Base-by-base conservation (phyloP, 2,888 invertebrate genomes). In the Gandaritis pyraliata region DNA sequence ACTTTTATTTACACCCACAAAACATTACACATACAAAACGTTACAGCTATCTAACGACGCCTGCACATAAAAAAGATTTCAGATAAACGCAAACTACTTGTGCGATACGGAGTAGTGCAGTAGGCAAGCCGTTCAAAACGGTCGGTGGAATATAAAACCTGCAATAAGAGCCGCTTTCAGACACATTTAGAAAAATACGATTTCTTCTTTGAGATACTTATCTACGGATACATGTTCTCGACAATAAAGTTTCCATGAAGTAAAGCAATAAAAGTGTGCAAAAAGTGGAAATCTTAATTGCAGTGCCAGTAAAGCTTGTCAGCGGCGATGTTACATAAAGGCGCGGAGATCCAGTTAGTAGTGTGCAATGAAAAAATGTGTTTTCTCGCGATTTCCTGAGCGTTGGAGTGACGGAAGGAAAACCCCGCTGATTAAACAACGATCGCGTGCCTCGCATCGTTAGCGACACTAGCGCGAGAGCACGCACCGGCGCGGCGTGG, bases 241-340 rank as follows among this genome's bases (percentile, higher is more conserved):
- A 90, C 90, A 89, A 88, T 90, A 90, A 90, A 87, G 86, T 91
- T 91, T 91, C 92, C 92, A 87, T 88, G 91, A 90, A 92, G 85
- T 87, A 81, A 85, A 87, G 89, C 83, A 88, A 90, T 89, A 90
- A 91, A 88, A 88, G 82, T 82, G 82, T 76, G 87, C 88, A 92
- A 91, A 91, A 90, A 91, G 90, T 91, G 86, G 87, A 88, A 90
- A 88, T 87, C 88, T 88, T 90, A 92, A 92, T 91, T 91, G 89
- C 88, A 70, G 81, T 70, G 82, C 78, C 72, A 77, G 86, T 86
- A 85, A 83, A 83, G 86, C 87, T 86, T 86, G 89, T 85, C 83
- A 80, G 80, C 83, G 80, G 79, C 70, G 77, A 82, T 73, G 86
- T 90, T 90, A 90, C 86, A 87, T 90, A 90, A 90, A 90, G 82